Conservation (phyloP, 2,888 invertebrate species). For the Zhuqinia jingwanae region DNA sequence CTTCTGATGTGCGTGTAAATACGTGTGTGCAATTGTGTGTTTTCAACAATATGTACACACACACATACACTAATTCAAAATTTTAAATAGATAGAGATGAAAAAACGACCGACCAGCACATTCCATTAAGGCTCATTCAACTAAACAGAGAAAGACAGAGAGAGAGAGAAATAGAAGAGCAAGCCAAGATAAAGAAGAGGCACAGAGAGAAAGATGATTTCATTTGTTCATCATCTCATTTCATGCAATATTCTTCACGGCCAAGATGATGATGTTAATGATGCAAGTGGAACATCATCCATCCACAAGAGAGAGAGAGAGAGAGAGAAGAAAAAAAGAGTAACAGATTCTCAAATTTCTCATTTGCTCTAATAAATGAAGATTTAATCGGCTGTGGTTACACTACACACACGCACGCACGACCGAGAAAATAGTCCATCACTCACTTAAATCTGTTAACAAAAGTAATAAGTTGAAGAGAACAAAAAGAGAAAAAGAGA, state of each 20-base stretch:
- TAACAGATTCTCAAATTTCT: constrained; percentile 30
- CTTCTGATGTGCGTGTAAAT: constrained; percentile 1
- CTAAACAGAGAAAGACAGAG: neutral
- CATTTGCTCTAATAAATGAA: constrained; percentile 55
- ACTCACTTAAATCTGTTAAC: neutral
- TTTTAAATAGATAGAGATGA: too few species aligned
- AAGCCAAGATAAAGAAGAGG: constrained; percentile 7
- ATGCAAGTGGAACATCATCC: constrained; percentile 34
- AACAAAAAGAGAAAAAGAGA: too few species aligned
- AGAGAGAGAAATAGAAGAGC: too few species aligned
- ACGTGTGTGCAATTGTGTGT: constrained; percentile 1
- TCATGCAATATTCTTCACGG: constrained; percentile 36
- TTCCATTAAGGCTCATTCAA: constrained; percentile 38
- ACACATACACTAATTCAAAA: neutral
- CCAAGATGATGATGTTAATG: constrained; percentile 36
- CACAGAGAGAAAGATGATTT: constrained; percentile 20
- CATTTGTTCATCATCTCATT: constrained; percentile 34
- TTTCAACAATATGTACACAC: constrained; percentile 22
- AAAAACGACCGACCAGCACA: constrained; percentile 28
- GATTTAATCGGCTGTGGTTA: constrained; percentile 60
- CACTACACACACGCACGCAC: constrained; percentile 60
- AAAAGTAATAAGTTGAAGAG: neutral
- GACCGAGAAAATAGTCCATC: neutral
- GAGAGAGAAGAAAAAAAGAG: constrained; percentile 4
- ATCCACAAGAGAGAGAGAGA: too few species aligned